Conservation (phyloP, 2,888 invertebrate genomes). For the Eremobia ochroleuca region DNA sequence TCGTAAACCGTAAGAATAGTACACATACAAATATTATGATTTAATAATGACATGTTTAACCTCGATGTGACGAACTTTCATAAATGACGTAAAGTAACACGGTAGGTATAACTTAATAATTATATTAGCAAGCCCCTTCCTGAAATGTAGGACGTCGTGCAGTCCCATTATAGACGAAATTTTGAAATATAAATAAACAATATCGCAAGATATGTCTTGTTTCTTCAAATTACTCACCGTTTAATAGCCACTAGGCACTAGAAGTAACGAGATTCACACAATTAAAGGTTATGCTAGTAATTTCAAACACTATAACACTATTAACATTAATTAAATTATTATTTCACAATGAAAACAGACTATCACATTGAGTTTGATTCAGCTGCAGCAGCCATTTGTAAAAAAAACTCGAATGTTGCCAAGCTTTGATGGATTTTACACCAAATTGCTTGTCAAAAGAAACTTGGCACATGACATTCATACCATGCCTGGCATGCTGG, state of each 20-base stretch:
- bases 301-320: slow-evolving; percentile 55
- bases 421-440: not conserved
- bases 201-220: slow-evolving; percentile 20
- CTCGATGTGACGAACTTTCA: slow-evolving; percentile 32
- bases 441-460: slow-evolving; percentile 30
- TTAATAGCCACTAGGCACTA: slow-evolving; percentile 49
- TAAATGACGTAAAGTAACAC: slow-evolving; percentile 15
- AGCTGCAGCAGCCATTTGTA: slow-evolving; percentile 67
- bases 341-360: slow-evolving; percentile 64
- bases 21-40: slow-evolving; percentile 44
- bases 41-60: slow-evolving; percentile 32
- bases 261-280: slow-evolving; percentile 48
- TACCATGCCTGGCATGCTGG: not conserved
- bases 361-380: slow-evolving; percentile 58
- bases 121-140: slow-evolving; percentile 49
- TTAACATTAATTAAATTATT: slow-evolving; percentile 63
- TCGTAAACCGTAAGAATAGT: slow-evolving; percentile 14
- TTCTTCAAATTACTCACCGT: slow-evolving; percentile 57
- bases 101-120: slow-evolving; percentile 35
- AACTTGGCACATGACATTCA: not conserved
- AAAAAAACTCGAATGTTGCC: slow-evolving; percentile 39
- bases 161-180: slow-evolving; percentile 30
- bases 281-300: slow-evolving; percentile 46
- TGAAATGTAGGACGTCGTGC: slow-evolving; percentile 23
- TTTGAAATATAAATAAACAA: slow-evolving; percentile 67